Conservation (phyloP, 2,797 vertebrate genomes). For the Pangasius krempfi region DNA sequence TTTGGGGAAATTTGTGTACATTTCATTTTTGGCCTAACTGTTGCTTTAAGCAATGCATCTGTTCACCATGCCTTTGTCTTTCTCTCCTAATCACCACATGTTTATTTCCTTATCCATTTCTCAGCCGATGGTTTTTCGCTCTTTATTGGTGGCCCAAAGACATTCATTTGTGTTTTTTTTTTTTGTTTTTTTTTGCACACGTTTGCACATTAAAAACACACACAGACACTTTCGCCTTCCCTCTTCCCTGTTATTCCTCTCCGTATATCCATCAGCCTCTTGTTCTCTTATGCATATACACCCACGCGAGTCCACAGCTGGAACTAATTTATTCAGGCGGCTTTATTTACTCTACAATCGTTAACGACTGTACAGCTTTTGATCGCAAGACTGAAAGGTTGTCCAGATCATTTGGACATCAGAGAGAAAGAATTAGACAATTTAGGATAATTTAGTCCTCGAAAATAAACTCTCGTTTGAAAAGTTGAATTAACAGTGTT, state of each 20-base stretch:
- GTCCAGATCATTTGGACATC: constrained; percentile 2
- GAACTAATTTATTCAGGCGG: not conserved
- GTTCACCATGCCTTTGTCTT: not conserved
- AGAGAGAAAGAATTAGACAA: not conserved
- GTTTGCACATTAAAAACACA: not conserved
- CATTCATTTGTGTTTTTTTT: constrained; percentile 10
- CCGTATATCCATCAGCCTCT: not conserved
- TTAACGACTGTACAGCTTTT: constrained; percentile 10
- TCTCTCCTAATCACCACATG: constrained; percentile 7
- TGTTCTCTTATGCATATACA: not conserved
- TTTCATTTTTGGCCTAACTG: not conserved
- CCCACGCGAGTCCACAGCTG: constrained; percentile 13
- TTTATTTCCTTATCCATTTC: constrained; percentile 21
- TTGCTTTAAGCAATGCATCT: constrained; percentile 7
- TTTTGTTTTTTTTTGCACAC: not conserved
- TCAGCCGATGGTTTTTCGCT: constrained; percentile 12
- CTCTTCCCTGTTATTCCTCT: not conserved
- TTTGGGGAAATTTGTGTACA: not conserved
- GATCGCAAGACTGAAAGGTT: constrained; percentile 1
- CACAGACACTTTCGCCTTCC: not conserved
- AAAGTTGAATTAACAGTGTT: constrained; percentile 8
- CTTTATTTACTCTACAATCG: constrained; percentile 19
- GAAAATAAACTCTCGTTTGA: not conserved
- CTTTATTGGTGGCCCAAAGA: constrained; percentile 19
- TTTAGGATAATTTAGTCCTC: not conserved